These are phyloP conservation scores for Eubasilissa splendida DNA, from an alignment of 2,888 invertebrate genomes.

Conservation along the genomic window DNA sequence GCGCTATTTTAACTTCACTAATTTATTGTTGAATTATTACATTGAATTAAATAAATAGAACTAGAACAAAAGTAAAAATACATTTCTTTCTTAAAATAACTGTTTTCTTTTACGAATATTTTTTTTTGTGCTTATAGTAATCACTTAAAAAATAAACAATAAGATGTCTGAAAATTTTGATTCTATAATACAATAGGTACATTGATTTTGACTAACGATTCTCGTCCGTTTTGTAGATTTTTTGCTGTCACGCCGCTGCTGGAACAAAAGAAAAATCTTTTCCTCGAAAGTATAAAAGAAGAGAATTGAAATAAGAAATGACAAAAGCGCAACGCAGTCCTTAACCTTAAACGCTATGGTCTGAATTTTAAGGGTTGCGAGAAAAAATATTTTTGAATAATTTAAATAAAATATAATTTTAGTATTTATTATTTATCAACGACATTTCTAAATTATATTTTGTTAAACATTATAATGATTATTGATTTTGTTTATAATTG, in stretches of 20 bases:
- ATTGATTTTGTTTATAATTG: no score
- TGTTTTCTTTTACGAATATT: no score
- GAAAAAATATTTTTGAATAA: neutral
- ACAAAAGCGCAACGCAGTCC: constrained; percentile 15
- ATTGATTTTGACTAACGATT: constrained; percentile 32
- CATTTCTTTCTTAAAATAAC: no score
- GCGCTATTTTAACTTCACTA: no score
- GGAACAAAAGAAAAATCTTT: constrained; percentile 23
- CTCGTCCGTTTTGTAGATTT: constrained; percentile 1
- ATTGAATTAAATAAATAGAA: no score
- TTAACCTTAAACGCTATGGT: neutral
- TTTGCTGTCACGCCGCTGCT: constrained; percentile 1
- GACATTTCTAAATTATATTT: no score
- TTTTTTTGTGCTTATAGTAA: neutral
- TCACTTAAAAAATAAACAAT: constrained; percentile 17
- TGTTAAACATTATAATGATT: no score
- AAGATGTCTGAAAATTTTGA: neutral
- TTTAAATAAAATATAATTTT: no score
- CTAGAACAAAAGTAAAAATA: no score
- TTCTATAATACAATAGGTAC: neutral
- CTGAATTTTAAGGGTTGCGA: constrained; percentile 6
- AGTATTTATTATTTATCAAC: no score
- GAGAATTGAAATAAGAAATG: constrained; percentile 3
- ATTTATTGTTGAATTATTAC: no score
- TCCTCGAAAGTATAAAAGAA: neutral